A percentile compares a stretch with the other conserved stretches of the same genome.
Conservation (phyloP, 1,140 invertebrate species). For the Dendrolimus kikuchii region DNA sequence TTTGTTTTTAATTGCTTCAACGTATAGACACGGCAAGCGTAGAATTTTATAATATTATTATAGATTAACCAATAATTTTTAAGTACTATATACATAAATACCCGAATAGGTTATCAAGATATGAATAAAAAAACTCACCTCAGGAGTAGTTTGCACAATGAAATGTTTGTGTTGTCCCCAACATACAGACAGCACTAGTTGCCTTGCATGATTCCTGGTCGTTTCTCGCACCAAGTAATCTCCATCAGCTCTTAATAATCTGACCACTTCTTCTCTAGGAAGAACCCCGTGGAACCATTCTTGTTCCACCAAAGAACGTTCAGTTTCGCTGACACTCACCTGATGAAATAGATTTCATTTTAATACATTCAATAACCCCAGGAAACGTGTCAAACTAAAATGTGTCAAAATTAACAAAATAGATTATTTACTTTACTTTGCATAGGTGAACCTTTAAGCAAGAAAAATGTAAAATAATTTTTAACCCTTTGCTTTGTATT, state of each 20-base stretch:
- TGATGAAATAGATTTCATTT: constrained; percentile 13
- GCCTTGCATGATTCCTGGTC: constrained; percentile 91
- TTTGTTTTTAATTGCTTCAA: too few relatives aligned
- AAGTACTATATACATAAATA: background rate
- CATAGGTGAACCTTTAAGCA: background rate
- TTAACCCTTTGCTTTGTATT: background rate
- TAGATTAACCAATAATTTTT: too few relatives aligned
- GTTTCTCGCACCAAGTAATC: constrained; percentile 97
- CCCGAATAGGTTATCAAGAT: background rate
- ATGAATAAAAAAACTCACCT: constrained; percentile 71
- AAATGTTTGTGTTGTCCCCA: constrained; percentile 98
- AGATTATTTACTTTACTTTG: too few relatives aligned
- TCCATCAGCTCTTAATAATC: constrained; percentile 89
- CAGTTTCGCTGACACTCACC: constrained; percentile 58
- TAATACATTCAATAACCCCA: background rate
- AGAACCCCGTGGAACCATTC: constrained; percentile 99
- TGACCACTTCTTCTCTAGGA: constrained; percentile 95
- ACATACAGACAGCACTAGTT: constrained; percentile 95
- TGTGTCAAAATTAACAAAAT: background rate
- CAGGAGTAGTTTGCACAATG: constrained; percentile 94
- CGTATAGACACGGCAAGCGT: too few relatives aligned
- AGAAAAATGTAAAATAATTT: background rate
- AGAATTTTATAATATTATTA: too few relatives aligned
- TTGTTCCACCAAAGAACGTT: constrained; percentile 83
- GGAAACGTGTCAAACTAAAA: background rate